Percentiles rank a stretch among this genome's conserved stretches.
Conservation (phyloP, 2,113 vertebrate species). For the Tachysurus fulvidraco region DNA sequence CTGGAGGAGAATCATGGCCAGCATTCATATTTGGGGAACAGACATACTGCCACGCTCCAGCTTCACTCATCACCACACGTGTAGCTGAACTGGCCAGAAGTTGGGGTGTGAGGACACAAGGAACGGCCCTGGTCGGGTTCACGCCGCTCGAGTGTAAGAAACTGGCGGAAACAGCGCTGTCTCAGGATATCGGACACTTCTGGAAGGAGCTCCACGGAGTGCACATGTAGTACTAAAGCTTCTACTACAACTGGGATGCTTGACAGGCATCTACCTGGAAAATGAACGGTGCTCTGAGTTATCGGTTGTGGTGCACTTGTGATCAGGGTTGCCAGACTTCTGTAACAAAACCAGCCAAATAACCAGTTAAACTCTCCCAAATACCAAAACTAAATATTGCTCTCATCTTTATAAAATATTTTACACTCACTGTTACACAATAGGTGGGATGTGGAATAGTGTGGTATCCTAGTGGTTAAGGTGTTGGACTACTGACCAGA, state of each 20-base stretch:
- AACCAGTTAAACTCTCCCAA: no score
- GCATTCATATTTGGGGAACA: constrained; percentile 61
- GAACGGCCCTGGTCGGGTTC: constrained; percentile 72
- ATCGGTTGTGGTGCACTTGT: neutral
- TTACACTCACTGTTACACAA: no score
- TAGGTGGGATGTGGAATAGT: no score
- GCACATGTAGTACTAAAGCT: constrained; percentile 64
- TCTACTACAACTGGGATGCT: neutral
- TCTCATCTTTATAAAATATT: no score
- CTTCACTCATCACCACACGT: constrained; percentile 62
- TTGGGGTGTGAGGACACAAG: constrained; percentile 59
- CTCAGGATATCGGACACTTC: constrained; percentile 67
- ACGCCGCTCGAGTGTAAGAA: constrained; percentile 68
- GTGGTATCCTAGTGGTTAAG: no score
- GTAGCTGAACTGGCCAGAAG: constrained; percentile 66
- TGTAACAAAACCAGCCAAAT: no score
- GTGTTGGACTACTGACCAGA: no score
- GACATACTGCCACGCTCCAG: constrained; percentile 65
- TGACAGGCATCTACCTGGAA: neutral
- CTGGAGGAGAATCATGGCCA: constrained; percentile 52
- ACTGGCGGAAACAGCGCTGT: constrained; percentile 68
- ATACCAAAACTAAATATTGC: no score
- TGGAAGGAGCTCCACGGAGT: constrained; percentile 67
- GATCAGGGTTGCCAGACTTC: no score
- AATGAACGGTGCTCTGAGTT: neutral